Base-by-base conservation (phyloP, 1,140 invertebrate genomes). In the Drosophila quadrilineata region DNA sequence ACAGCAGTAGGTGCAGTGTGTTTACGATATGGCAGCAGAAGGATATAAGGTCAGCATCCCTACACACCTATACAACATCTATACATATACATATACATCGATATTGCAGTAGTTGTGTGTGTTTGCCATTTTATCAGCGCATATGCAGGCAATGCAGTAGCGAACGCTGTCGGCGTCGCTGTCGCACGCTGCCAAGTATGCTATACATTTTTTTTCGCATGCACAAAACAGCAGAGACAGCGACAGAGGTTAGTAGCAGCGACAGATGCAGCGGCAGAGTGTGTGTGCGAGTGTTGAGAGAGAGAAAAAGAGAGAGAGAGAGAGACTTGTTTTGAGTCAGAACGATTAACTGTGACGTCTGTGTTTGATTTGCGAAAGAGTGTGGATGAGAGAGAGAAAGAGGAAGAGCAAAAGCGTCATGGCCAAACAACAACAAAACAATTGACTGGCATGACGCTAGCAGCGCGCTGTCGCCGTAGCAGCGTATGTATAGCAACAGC, bases 301-400 rank as follows among this genome's bases (percentile, higher is more conserved):
- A 29, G 16, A 14, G 10, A 29, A 6, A 17, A 9, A 12, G 40
- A 17, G 28, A 24, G 41, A 16, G 6, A 26, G 40, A 6, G 24
- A 24, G 38, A 12, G 69, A 26, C 3, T 8, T n/a, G n/a, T n/a
- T n/a, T n/a, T n/a, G n/a, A n/a, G 21, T 4, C 24, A 43, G 22
- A 12, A 12, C 58, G 53, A 71, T 74, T 57, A 71, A 74, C 57
- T 60, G 57, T 70, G 59, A 73, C 66, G 71, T 54, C 16, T n/a
- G n/a, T 21, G 40, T n/a, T 35, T 6, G 31, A 12, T 12, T 35
- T 35, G 56, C 5, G n/a, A n/a, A n/a, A n/a, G n/a, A n/a, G n/a
- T n/a, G n/a, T n/a, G n/a, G n/a, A n/a, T n/a, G n/a, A n/a, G n/a
- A n/a, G n/a, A n/a, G n/a, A n/a, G n/a, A n/a, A n/a, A n/a, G n/a